phyloP scores from a whole-genome alignment of 2,113 vertebrate genomes.

The Smithornis capensis region DNA sequence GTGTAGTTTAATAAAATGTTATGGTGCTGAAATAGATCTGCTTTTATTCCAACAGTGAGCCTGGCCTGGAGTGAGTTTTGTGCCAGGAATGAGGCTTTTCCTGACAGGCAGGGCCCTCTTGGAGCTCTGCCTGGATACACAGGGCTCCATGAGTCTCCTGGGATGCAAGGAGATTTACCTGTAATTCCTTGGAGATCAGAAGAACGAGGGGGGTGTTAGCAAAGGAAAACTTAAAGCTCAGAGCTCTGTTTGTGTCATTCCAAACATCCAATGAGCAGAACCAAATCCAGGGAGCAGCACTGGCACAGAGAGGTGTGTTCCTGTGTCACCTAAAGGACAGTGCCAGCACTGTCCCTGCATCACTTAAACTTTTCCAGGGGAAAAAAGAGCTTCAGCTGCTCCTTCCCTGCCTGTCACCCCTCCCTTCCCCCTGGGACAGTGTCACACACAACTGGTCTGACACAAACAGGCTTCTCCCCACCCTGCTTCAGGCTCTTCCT shows the following conservation, averaged over 20 bases:
- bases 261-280: neutral
- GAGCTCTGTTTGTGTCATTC: fast-evolving
- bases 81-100: neutral
- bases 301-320: fast-evolving
- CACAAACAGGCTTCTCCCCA: neutral
- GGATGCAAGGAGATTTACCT: neutral
- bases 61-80: neutral
- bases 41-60: neutral
- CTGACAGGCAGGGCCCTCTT: neutral
- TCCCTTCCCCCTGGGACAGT: fast-evolving
- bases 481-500: neutral
- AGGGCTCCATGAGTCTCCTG: fast-evolving
- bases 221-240: neutral
- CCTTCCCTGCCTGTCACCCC: fast-evolving
- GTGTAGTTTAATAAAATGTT: constrained; percentile 71
- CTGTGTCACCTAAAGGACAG: neutral
- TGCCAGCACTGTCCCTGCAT: neutral
- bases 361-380: neutral
- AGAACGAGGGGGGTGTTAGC: neutral
- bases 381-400: neutral
- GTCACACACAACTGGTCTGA: fast-evolving
- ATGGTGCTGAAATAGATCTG: constrained; percentile 38
- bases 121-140: neutral
- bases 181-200: neutral
- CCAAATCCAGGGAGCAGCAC: fast-evolving